Evolutionary conservation across 2,888 invertebrate species (phyloP).

Genomic region (Torymus texanus): DNA sequence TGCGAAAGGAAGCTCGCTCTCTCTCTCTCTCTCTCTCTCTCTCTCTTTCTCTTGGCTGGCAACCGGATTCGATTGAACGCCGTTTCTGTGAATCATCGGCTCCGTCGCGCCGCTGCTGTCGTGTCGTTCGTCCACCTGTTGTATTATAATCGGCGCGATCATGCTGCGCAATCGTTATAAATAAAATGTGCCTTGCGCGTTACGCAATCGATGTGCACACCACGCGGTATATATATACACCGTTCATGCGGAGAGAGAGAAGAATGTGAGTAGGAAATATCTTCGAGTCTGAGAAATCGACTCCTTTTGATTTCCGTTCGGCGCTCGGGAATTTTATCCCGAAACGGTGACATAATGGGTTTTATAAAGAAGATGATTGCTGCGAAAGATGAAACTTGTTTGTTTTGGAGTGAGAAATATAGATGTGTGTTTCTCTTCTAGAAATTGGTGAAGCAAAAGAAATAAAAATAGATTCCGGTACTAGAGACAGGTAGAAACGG

Average conservation of each 20-base stretch:
- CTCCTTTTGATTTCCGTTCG: slow-evolving; percentile 10
- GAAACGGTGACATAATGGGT: slow-evolving; percentile 22
- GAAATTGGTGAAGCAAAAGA: too few relatives aligned
- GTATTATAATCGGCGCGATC: slow-evolving; percentile 32
- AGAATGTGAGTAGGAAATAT: too few relatives aligned
- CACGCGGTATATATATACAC: too few relatives aligned
- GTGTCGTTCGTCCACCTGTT: slow-evolving; percentile 55
- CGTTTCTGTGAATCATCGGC: slow-evolving; percentile 63
- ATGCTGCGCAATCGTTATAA: slow-evolving; percentile 59
- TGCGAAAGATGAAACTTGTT: too few relatives aligned
- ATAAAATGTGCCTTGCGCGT: slow-evolving; percentile 48
- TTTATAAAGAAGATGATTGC: slow-evolving; percentile 29
- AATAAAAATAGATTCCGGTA: too few relatives aligned
- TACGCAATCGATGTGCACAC: background rate
- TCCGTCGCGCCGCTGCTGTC: slow-evolving; percentile 46
- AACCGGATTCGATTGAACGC: slow-evolving; percentile 66
- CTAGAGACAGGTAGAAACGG: too few relatives aligned
- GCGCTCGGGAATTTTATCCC: background rate
- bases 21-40: slow-evolving; percentile 15
- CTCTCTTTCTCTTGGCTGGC: slow-evolving; percentile 34
- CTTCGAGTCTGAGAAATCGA: slow-evolving; percentile 1
- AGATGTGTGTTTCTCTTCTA: too few relatives aligned
- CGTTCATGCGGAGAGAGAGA: too few relatives aligned
- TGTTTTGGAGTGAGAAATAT: too few relatives aligned
- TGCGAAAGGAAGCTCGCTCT: background rate